Base-by-base conservation (phyloP, 1,140 invertebrate genomes). In the Aleiodes sp. region DNA sequence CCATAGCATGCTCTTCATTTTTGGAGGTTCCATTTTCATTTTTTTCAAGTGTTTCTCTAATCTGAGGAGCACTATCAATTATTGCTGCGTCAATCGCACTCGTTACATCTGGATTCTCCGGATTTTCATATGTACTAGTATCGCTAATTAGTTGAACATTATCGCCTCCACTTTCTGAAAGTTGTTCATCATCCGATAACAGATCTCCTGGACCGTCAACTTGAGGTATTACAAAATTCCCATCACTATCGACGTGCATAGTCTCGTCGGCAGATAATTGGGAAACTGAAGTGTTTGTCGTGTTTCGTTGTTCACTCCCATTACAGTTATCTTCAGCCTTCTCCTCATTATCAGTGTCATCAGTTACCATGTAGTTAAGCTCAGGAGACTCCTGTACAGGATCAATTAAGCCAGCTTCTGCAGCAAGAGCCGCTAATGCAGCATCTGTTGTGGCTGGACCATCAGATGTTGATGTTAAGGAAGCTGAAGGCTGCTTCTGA, bases 361-460 rank as follows among this genome's bases (percentile, higher is more conserved):
- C 83, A 1, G 84, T 62, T 7, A 85, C 82, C 83, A 86, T 84
- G 8, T 86, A 86, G 0, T 80, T 84, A 4, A 86, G 52, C 46
- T 82, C 80, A 0, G 84, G 84, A 0, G 82, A 77, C 60, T 84
- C 84, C 28, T 86, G 86, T 33, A 88, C 87, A 0, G 89, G 89
- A 75, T 90, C 89, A 26, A 91, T 88, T 1, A 92, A 75, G 12
- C 90, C 90, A 28, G 90, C 90, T 77, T 92, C 90, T 7, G 90
- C 90, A 28, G 90, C 90, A 7, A 91, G 78, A 1, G 90, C 90
- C 12, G 91, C 90, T 8, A 91, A 75, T 1, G 90, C 90, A 2
- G 90, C 90, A 74, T 91, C 90, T 2, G 89, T 90, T 4, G 90
- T 90, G 2, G 89, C 90, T 16, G 90, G 89, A 10, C 88, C 88